These are phyloP conservation scores for Erythrocercus mccallii DNA, from an alignment of 2,113 vertebrate genomes.

Conservation along the genomic window DNA sequence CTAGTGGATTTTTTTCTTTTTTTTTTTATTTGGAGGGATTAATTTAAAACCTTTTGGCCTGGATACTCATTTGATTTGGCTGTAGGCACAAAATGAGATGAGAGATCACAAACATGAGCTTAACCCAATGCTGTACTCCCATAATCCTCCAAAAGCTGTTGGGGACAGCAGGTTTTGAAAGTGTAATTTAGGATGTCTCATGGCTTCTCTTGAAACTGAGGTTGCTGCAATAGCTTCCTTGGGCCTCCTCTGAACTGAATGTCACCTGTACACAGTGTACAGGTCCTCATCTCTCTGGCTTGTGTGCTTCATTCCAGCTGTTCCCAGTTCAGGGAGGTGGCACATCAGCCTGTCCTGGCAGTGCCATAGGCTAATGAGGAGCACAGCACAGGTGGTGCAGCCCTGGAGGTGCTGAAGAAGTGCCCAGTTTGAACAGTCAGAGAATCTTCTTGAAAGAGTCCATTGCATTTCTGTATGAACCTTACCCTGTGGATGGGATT, in stretches of 20 bases:
- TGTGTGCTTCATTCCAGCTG: not conserved
- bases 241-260: not conserved
- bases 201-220: not conserved
- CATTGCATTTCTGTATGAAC: not conserved
- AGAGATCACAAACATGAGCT: not conserved
- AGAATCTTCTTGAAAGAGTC: not conserved
- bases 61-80: not conserved
- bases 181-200: not conserved
- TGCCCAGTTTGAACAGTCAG: not conserved
- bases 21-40: not conserved
- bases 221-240: not conserved
- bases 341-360: not conserved
- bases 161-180: not conserved
- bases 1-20: not conserved
- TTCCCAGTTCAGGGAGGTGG: not conserved
- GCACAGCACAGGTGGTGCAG: not conserved
- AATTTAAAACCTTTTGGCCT: slow-evolving; percentile 30
- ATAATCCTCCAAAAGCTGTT: slow-evolving; percentile 10
- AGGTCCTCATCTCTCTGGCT: not conserved
- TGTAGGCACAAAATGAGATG: not conserved
- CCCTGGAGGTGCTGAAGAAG: not conserved
- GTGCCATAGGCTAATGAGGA: not conserved
- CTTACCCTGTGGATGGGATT: not conserved
- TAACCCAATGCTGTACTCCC: not conserved
- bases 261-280: fast-evolving